phyloP scores from a whole-genome alignment of 2,888 invertebrate species.

The Coenonympha arcania region DNA sequence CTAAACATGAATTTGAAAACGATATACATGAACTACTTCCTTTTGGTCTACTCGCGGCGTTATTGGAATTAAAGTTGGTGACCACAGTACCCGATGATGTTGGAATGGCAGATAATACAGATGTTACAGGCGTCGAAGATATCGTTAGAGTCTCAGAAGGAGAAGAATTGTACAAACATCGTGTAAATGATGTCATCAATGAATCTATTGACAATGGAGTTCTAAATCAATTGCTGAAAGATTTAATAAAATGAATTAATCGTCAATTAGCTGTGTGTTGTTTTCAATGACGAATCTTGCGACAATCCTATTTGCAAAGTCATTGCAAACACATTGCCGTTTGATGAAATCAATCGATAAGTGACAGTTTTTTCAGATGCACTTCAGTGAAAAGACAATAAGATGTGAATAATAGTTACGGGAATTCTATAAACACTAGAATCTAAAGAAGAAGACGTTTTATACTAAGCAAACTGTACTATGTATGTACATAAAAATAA shows the following conservation, averaged over 20 bases:
- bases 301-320: no score
- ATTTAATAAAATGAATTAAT: conserved; percentile 13
- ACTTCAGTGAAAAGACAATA: no score
- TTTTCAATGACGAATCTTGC: no score
- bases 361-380: no score
- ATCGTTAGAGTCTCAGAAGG: neutral
- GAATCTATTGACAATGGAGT: conserved; percentile 48
- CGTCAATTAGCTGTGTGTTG: no score
- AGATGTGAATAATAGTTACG: no score
- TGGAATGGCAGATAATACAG: conserved; percentile 25
- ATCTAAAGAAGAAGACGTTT: no score
- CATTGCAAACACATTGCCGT: no score
- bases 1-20: conserved; percentile 39
- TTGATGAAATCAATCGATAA: no score
- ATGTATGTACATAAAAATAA: neutral
- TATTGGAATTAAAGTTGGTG: conserved; percentile 51
- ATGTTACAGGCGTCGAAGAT: conserved; percentile 27
- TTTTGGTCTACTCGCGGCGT: conserved; percentile 50
- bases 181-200: conserved; percentile 53
- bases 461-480: no score
- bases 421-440: no score
- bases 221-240: conserved; percentile 38
- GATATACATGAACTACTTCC: conserved; percentile 45
- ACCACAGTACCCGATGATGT: conserved; percentile 19
- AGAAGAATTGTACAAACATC: conserved; percentile 37